phyloP scores from a whole-genome alignment of 2,888 invertebrate species.

The Polydrusus pterygomalis region DNA sequence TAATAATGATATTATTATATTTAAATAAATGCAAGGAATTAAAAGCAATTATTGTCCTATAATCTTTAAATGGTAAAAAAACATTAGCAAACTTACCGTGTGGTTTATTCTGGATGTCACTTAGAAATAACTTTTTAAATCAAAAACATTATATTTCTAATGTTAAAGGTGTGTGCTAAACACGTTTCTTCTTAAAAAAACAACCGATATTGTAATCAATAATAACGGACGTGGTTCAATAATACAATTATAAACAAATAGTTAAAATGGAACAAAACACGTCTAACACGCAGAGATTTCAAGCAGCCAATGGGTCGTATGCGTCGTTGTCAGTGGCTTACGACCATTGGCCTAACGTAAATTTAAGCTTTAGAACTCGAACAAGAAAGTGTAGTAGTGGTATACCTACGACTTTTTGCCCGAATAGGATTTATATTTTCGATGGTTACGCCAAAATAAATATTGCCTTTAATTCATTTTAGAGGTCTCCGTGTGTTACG shows the following conservation, averaged over 20 bases:
- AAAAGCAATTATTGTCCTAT: neutral
- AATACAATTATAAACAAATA: neutral
- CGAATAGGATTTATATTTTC: constrained; percentile 1
- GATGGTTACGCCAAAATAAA: neutral
- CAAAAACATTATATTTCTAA: too few relatives aligned
- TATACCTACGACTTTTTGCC: constrained; percentile 1
- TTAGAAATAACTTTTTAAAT: neutral
- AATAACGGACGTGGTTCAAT: constrained; percentile 1
- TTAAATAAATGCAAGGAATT: neutral
- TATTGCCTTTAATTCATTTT: neutral
- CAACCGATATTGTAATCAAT: too few relatives aligned
- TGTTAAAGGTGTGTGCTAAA: too few relatives aligned
- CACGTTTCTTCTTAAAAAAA: too few relatives aligned
- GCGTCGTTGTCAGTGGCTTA: constrained; percentile 1
- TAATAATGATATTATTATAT: neutral
- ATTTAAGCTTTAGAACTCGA: neutral
- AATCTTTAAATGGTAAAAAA: constrained; percentile 7
- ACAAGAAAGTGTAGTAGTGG: neutral
- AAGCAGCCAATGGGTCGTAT: neutral
- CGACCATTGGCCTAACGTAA: neutral
- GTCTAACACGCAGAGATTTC: neutral
- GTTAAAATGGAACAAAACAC: neutral
- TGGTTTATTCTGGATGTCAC: neutral
- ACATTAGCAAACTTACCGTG: constrained; percentile 4
- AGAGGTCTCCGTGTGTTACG: neutral